phyloP scores from a whole-genome alignment of 2,797 vertebrate species.

The Simalia tracyae region DNA sequence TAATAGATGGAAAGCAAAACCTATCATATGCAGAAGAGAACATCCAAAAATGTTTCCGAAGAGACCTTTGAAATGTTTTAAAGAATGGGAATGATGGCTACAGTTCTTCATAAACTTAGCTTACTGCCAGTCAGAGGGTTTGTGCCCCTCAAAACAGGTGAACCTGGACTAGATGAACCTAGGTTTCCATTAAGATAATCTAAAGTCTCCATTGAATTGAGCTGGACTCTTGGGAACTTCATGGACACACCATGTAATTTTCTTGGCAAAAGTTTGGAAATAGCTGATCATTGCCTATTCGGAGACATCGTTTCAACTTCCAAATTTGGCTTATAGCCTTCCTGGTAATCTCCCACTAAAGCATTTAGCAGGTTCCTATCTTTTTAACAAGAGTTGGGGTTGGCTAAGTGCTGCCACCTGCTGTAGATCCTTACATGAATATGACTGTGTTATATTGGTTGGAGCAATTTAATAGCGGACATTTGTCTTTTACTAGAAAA shows the following conservation, averaged over 20 bases:
- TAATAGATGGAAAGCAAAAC: background rate
- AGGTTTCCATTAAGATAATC: background rate
- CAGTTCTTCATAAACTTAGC: background rate
- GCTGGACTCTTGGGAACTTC: background rate
- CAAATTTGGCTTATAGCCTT: background rate
- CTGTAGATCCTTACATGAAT: background rate
- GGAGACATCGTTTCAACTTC: background rate
- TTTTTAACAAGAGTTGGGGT: background rate
- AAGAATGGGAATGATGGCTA: background rate
- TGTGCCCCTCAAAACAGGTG: background rate
- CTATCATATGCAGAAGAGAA: background rate
- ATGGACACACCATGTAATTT: background rate
- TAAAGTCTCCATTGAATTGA: background rate
- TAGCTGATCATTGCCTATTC: background rate
- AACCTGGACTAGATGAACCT: background rate
- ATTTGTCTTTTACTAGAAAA: slow-evolving; percentile 15
- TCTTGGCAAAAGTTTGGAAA: background rate
- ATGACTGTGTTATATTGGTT: background rate
- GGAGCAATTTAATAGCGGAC: background rate
- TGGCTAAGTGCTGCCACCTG: background rate
- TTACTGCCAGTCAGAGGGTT: background rate
- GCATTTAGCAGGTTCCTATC: background rate
- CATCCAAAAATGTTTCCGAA: background rate
- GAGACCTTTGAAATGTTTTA: background rate
- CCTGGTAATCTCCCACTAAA: background rate